Evolutionary conservation across 1,140 invertebrate species (phyloP).

Genomic region (Drosophila triauraria): DNA sequence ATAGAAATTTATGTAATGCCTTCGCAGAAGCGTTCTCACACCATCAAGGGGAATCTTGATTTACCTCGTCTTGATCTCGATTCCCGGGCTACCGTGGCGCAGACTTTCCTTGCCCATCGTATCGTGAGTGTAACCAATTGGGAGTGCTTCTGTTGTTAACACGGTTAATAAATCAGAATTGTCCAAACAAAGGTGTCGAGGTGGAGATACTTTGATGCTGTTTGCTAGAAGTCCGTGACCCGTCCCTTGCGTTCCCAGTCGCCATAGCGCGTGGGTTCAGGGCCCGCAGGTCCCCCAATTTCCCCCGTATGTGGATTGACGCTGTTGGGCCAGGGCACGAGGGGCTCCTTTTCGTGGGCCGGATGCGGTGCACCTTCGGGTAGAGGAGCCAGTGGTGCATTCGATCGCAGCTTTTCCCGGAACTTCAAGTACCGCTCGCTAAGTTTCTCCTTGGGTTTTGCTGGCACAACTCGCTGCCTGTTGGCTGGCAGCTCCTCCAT

Average conservation of each 20-base stretch:
- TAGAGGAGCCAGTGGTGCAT: conserved; percentile 9
- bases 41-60: conserved; percentile 28
- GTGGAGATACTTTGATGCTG: conserved; percentile 11
- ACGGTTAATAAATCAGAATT: conserved; percentile 63
- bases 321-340: conserved; percentile 86
- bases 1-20: conserved; percentile 79
- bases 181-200: conserved; percentile 35
- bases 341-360: conserved; percentile 57
- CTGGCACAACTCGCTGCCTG: neutral
- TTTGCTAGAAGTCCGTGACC: conserved; percentile 87
- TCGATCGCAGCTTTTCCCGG: conserved; percentile 58
- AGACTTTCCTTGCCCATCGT: conserved; percentile 17
- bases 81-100: conserved; percentile 49
- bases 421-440: conserved; percentile 62
- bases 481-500: neutral
- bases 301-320: conserved; percentile 94
- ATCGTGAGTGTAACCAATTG: conserved; percentile 52
- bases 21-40: conserved; percentile 56
- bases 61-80: conserved; percentile 36
- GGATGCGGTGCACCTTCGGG: conserved; percentile 55
- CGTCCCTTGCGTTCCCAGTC: conserved; percentile 99
- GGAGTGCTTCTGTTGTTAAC: conserved; percentile 65
- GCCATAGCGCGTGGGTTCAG: conserved; percentile 99
- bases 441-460: conserved; percentile 1
- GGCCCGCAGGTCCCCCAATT: conserved; percentile 95